Evolutionary conservation across 2,888 invertebrate genomes (phyloP).

Genomic region (Lasioglossum lativentre): DNA sequence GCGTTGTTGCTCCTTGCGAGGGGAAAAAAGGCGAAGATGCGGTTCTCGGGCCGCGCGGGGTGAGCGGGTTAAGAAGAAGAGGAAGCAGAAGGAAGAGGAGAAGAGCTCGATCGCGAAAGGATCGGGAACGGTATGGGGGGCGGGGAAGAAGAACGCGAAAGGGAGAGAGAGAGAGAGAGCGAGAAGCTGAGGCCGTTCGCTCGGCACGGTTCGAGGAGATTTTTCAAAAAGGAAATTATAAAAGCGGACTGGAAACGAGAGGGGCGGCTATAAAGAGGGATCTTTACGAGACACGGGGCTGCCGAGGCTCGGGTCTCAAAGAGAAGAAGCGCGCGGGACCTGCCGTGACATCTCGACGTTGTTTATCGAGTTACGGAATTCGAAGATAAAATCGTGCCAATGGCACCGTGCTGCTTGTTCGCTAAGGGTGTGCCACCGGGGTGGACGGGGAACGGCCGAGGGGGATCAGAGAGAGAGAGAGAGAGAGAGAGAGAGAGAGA

Average conservation of each 20-base stretch:
- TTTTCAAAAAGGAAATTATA: slow-evolving; percentile 84
- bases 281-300: slow-evolving; percentile 82
- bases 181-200: slow-evolving; percentile 16
- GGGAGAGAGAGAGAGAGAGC: neutral
- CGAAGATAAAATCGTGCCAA: slow-evolving; percentile 71
- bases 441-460: slow-evolving; percentile 5
- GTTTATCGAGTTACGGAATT: slow-evolving; percentile 76
- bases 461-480: neutral
- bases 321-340: slow-evolving; percentile 64
- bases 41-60: neutral
- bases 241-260: slow-evolving; percentile 83
- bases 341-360: slow-evolving; percentile 74
- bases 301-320: slow-evolving; percentile 63
- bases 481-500: neutral
- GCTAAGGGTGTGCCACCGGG: slow-evolving; percentile 22
- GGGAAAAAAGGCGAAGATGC: slow-evolving; percentile 1
- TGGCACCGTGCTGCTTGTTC: slow-evolving; percentile 12
- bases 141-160: slow-evolving; percentile 23
- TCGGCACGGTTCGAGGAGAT: slow-evolving; percentile 60
- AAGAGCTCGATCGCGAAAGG: slow-evolving; percentile 31
- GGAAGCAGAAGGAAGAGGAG: neutral
- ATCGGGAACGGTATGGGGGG: neutral
- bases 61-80: neutral
- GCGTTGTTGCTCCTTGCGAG: slow-evolving; percentile 39
- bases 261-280: slow-evolving; percentile 83